Conservation (phyloP, 1,140 invertebrate genomes). For the Palaemon carinicauda region DNA sequence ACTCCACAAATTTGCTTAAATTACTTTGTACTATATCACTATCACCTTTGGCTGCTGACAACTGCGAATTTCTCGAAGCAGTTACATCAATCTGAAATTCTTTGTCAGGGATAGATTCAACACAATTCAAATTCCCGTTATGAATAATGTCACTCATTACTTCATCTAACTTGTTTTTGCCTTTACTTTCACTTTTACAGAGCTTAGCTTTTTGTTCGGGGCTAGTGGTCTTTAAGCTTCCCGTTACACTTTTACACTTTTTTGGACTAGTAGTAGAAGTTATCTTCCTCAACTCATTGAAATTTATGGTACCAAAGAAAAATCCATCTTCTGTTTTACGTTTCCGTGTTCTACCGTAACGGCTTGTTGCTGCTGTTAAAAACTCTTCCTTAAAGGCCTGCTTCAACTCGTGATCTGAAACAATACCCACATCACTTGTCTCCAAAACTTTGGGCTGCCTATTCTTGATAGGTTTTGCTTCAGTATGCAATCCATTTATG, state of each 20-base stretch:
- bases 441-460: background rate
- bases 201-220: slow-evolving; percentile 32
- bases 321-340: slow-evolving; percentile 51
- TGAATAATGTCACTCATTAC: background rate
- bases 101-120: background rate
- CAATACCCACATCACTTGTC: background rate
- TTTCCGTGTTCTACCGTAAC: slow-evolving; percentile 52
- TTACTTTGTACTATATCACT: no score
- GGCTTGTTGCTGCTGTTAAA: slow-evolving; percentile 42
- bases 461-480: no score
- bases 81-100: background rate
- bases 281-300: slow-evolving; percentile 55
- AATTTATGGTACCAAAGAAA: slow-evolving; percentile 57
- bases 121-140: background rate
- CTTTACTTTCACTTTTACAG: background rate
- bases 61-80: slow-evolving; percentile 24
- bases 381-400: slow-evolving; percentile 53
- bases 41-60: background rate
- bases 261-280: slow-evolving; percentile 46
- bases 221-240: slow-evolving; percentile 22
- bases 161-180: background rate
- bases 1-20: background rate
- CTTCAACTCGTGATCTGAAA: slow-evolving; percentile 45
- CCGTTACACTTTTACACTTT: slow-evolving; percentile 28
- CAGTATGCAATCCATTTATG: no score